A percentile compares a stretch with the other conserved stretches of the same genome.
These are phyloP conservation scores for Papilio aristodemus DNA, from an alignment of 1,140 invertebrate species.

Conservation along the genomic window DNA sequence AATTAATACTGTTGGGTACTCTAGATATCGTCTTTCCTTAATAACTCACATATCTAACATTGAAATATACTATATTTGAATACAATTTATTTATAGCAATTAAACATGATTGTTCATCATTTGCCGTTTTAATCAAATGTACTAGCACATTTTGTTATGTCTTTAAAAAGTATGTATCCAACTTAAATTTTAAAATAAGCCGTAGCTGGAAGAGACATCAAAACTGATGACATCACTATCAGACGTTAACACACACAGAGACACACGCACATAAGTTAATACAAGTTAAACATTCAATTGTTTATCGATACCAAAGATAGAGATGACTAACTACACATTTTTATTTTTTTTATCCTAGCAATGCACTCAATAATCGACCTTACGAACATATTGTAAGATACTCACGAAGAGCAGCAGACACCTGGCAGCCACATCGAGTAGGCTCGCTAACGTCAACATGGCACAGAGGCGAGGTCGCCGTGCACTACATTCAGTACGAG, in stretches of 20 bases:
- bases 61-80: too few species aligned
- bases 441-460: neutral
- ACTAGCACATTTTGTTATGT: neutral
- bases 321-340: conserved; percentile 19
- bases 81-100: too few species aligned
- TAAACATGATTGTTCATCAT: too few species aligned
- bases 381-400: neutral
- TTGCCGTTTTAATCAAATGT: too few species aligned
- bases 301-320: conserved; percentile 23
- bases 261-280: conserved; percentile 35
- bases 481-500: conserved; percentile 15
- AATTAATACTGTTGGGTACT: too few species aligned
- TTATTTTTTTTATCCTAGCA: neutral
- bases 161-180: neutral
- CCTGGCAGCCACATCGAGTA: conserved; percentile 10
- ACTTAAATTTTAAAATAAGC: neutral
- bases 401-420: conserved; percentile 9
- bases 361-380: conserved; percentile 6
- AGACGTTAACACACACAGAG: conserved; percentile 28
- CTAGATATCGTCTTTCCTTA: too few species aligned
- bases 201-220: conserved; percentile 1
- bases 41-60: too few species aligned
- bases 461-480: conserved; percentile 12
- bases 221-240: conserved; percentile 40
- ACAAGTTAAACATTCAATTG: conserved; percentile 33